Percentiles rank a stretch among this genome's conserved stretches.
Conservation (phyloP, 2,113 vertebrate species). For the Rhea americana region DNA sequence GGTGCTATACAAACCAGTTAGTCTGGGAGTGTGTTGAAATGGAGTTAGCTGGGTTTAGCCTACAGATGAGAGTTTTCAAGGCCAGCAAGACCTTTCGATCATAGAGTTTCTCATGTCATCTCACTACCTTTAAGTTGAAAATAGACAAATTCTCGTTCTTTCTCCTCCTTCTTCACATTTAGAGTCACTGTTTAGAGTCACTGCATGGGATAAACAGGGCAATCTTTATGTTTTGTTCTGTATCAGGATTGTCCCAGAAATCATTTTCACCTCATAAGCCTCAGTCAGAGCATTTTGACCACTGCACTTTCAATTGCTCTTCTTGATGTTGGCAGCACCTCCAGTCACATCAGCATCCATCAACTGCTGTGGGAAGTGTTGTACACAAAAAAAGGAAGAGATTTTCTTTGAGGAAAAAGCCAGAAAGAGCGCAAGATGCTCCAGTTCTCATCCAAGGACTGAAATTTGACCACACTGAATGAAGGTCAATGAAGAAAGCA, state of each 20-base stretch:
- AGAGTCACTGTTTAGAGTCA: background rate
- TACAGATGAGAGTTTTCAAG: background rate
- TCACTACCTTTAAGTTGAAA: background rate
- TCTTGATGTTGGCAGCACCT: background rate
- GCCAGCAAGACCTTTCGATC: background rate
- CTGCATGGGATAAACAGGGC: background rate
- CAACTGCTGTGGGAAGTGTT: background rate
- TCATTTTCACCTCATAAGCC: background rate
- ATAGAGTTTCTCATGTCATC: background rate
- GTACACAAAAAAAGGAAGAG: rapidly evolving
- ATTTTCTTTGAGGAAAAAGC: background rate
- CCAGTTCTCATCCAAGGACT: background rate
- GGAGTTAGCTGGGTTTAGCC: background rate
- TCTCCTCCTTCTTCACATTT: background rate
- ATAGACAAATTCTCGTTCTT: background rate
- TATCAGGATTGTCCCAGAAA: background rate
- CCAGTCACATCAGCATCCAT: background rate
- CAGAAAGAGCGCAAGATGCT: rapidly evolving
- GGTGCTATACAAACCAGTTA: background rate
- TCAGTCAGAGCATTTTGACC: background rate
- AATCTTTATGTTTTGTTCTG: background rate
- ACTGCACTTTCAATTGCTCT: background rate
- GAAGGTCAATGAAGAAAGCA: background rate
- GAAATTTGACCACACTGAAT: background rate
- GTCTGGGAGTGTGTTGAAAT: background rate